phyloP scores from a whole-genome alignment of 2,888 invertebrate genomes.

The Hoplodrina blanda region DNA sequence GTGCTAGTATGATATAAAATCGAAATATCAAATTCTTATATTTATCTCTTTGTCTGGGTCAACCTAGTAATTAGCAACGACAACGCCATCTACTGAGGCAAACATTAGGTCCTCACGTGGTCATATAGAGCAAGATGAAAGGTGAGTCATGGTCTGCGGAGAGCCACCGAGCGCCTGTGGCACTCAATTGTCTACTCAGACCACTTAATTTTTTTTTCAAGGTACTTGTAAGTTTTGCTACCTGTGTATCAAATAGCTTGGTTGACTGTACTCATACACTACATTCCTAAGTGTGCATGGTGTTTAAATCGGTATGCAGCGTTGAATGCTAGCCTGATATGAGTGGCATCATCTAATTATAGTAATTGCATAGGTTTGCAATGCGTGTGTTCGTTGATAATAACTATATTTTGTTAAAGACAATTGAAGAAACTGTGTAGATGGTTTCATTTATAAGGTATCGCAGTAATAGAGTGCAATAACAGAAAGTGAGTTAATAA shows the following conservation, averaged over 20 bases:
- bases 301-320: constrained; percentile 23
- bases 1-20: too few relatives aligned
- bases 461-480: background rate
- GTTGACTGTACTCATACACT: background rate
- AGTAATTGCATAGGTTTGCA: constrained; percentile 17
- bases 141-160: too few relatives aligned
- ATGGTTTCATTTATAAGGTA: background rate
- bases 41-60: too few relatives aligned
- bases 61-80: too few relatives aligned
- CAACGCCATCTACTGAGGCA: too few relatives aligned
- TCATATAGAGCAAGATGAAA: too few relatives aligned
- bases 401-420: constrained; percentile 23
- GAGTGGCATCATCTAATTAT: constrained; percentile 27
- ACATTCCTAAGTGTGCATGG: constrained; percentile 31
- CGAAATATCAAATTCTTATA: too few relatives aligned
- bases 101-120: too few relatives aligned
- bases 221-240: background rate
- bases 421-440: background rate
- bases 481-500: too few relatives aligned
- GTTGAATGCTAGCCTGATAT: background rate
- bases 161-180: too few relatives aligned
- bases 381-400: constrained; percentile 23
- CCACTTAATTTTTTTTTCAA: too few relatives aligned
- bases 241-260: background rate
- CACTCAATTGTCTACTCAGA: too few relatives aligned